Percentiles rank a stretch among this genome's conserved stretches.
phyloP scores from a whole-genome alignment of 2,797 vertebrate species.

The Australoheros facetus region DNA sequence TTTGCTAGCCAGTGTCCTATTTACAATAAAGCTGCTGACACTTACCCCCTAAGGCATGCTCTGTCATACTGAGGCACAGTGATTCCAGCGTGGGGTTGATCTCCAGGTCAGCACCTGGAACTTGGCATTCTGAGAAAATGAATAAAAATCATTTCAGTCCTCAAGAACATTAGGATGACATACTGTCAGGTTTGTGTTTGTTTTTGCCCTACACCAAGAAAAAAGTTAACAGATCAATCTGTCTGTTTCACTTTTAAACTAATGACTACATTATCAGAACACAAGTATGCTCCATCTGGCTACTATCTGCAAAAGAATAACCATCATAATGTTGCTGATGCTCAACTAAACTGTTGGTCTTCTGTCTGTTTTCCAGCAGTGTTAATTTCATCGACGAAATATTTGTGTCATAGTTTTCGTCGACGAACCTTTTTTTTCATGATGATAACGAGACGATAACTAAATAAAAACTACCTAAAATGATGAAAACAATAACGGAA shows the following conservation, averaged over 20 bases:
- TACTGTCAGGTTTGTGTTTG: neutral
- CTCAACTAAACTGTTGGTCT: neutral
- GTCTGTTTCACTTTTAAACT: neutral
- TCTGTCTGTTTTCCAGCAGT: too few species aligned
- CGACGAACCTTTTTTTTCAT: too few species aligned
- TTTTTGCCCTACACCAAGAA: neutral
- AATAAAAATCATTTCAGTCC: slow-evolving; percentile 6
- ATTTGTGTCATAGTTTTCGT: too few species aligned
- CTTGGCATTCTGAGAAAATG: slow-evolving; percentile 87
- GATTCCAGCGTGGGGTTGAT: slow-evolving; percentile 98
- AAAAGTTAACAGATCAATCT: neutral
- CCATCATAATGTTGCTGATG: neutral
- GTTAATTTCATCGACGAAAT: too few species aligned
- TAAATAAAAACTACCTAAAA: too few species aligned
- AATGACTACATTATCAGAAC: neutral
- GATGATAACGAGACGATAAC: too few species aligned
- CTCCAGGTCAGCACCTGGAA: slow-evolving; percentile 93
- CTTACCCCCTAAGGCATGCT: slow-evolving; percentile 97
- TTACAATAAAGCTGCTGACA: slow-evolving; percentile 31
- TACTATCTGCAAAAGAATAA: neutral
- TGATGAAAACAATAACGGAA: too few species aligned
- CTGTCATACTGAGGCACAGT: slow-evolving; percentile 98
- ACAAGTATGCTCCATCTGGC: neutral
- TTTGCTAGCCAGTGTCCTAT: slow-evolving; percentile 18
- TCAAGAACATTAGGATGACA: neutral